phyloP scores from a whole-genome alignment of 1,140 invertebrate species.

The Bradysia coprophila region DNA sequence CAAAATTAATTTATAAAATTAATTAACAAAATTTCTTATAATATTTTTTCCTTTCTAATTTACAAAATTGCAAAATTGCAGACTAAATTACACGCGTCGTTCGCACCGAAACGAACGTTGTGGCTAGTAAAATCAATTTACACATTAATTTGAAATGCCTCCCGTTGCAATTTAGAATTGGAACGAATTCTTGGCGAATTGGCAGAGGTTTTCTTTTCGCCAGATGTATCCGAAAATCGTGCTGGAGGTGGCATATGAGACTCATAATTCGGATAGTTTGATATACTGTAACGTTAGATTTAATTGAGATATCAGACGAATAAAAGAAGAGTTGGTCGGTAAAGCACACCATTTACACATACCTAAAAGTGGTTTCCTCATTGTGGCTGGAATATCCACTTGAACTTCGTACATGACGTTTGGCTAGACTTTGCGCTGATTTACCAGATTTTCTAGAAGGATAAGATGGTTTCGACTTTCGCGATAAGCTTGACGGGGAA shows the following conservation, averaged over 20 bases:
- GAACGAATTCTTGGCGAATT: slow-evolving; percentile 23
- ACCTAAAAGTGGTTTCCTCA: slow-evolving; percentile 66
- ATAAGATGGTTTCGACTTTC: slow-evolving; percentile 40
- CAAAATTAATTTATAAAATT: no score
- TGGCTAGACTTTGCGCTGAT: slow-evolving; percentile 27
- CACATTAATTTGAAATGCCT: slow-evolving; percentile 51
- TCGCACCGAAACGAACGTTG: no score
- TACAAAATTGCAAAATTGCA: no score
- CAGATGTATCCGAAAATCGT: slow-evolving; percentile 40
- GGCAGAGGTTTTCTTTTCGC: slow-evolving; percentile 25
- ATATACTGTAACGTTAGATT: slow-evolving; percentile 31
- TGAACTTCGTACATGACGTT: slow-evolving; percentile 47
- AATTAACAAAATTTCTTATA: no score
- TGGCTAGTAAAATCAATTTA: no score
- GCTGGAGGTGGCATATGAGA: slow-evolving; percentile 47
- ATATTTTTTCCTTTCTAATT: no score
- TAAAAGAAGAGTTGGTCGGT: not conserved
- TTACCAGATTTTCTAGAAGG: slow-evolving; percentile 40
- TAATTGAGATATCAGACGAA: slow-evolving; percentile 1
- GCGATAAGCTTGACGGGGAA: slow-evolving; percentile 38
- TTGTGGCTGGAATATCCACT: slow-evolving; percentile 60
- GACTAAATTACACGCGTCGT: no score
- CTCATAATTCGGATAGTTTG: slow-evolving; percentile 47
- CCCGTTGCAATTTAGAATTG: slow-evolving; percentile 34
- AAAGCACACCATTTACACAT: slow-evolving; percentile 8